phyloP scores from a whole-genome alignment of 2,888 invertebrate genomes.

The Spicauda simplicius region DNA sequence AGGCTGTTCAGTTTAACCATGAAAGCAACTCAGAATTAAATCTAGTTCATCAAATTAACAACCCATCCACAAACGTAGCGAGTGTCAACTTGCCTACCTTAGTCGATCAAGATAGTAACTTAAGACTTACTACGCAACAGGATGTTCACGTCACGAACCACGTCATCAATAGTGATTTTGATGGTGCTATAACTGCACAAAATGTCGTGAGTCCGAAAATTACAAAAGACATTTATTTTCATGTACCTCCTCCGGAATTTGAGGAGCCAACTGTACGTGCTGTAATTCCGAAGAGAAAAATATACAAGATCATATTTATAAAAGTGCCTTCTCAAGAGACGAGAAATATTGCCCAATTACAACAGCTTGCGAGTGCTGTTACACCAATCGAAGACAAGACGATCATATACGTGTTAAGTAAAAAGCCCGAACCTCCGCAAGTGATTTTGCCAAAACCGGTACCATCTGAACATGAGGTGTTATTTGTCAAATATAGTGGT shows the following conservation, averaged over 20 bases:
- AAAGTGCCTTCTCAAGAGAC: slow-evolving; percentile 88
- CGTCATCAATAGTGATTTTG: slow-evolving; percentile 3
- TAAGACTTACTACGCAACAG: slow-evolving; percentile 3
- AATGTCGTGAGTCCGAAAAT: slow-evolving; percentile 67
- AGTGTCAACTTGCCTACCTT: background rate
- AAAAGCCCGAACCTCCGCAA: slow-evolving; percentile 86
- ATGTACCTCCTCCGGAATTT: slow-evolving; percentile 89
- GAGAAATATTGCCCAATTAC: slow-evolving; percentile 45
- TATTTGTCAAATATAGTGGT: slow-evolving; percentile 87
- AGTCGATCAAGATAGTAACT: slow-evolving; percentile 9
- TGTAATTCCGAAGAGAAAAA: slow-evolving; percentile 84
- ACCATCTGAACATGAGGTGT: slow-evolving; percentile 87
- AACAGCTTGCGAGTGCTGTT: slow-evolving; percentile 81
- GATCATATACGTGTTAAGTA: slow-evolving; percentile 89
- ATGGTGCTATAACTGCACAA: slow-evolving; percentile 8
- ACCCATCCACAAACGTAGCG: background rate
- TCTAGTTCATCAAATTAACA: background rate
- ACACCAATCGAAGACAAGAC: slow-evolving; percentile 88
- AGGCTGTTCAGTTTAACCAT: background rate
- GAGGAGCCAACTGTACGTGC: slow-evolving; percentile 82
- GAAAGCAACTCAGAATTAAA: slow-evolving; percentile 14
- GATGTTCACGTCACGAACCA: slow-evolving; percentile 1
- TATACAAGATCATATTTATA: slow-evolving; percentile 91
- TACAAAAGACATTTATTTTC: slow-evolving; percentile 90
- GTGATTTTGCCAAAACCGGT: slow-evolving; percentile 42